Percentiles rank a stretch among this genome's conserved stretches.
These are phyloP conservation scores for Bolinopsis microptera DNA, from an alignment of 37 sponge, comb jelly and placozoan species.

Conservation along the genomic window DNA sequence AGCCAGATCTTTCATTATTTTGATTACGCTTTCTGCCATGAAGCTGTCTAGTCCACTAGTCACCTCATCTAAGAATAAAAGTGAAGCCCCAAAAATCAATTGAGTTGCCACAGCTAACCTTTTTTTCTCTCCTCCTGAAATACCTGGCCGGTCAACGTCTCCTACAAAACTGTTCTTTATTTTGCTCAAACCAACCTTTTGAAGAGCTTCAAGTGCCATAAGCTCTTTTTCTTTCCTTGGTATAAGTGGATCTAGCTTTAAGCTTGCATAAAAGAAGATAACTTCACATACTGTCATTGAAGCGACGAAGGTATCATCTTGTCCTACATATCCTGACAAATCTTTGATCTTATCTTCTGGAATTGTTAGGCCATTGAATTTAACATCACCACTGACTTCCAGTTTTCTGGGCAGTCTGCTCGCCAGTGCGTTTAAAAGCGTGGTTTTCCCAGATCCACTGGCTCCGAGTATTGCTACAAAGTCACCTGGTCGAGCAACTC, in stretches of 20 bases:
- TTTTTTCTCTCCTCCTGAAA: conserved; percentile 23
- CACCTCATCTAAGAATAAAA: background rate
- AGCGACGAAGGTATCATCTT: background rate
- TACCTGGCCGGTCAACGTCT: background rate
- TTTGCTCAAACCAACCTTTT: background rate
- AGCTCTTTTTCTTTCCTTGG: background rate
- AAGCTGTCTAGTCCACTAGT: conserved; percentile 29
- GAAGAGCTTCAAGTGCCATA: background rate
- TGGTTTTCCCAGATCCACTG: conserved; percentile 42
- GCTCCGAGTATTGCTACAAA: conserved; percentile 11
- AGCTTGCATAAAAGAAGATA: conserved; percentile 2
- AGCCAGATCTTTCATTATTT: background rate
- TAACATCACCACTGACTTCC: background rate
- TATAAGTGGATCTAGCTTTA: background rate
- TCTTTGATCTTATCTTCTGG: background rate
- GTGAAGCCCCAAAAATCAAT: background rate
- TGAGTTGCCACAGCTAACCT: conserved; percentile 32
- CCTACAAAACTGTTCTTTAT: background rate
- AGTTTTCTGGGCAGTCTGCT: background rate
- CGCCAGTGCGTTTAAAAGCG: background rate
- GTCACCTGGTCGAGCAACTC: background rate
- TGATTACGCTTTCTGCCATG: background rate
- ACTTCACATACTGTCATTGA: background rate
- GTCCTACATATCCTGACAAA: background rate
- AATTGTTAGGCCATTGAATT: background rate